phyloP scores from a whole-genome alignment of 2,888 invertebrate genomes.

The Rotaria macrura region DNA sequence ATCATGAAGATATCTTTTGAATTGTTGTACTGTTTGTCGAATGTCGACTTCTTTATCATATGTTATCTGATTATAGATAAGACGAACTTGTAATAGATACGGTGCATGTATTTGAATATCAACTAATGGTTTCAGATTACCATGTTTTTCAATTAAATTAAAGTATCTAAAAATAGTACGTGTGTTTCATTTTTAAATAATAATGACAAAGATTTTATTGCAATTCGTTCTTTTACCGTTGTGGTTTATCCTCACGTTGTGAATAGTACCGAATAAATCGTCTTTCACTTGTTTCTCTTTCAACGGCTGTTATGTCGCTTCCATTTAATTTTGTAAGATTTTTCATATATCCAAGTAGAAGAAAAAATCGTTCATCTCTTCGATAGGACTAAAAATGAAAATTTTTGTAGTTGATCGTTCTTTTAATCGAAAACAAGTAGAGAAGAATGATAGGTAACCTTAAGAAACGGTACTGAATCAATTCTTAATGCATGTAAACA shows the following conservation, averaged over 20 bases:
- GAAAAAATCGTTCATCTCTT: slow-evolving; percentile 74
- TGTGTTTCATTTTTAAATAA: too few species aligned
- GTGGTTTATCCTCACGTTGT: slow-evolving; percentile 59
- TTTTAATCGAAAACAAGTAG: neutral
- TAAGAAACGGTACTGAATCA: slow-evolving; percentile 61
- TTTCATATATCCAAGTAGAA: slow-evolving; percentile 75
- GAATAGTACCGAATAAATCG: slow-evolving; percentile 80
- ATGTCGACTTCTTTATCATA: slow-evolving; percentile 57
- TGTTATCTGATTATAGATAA: slow-evolving; percentile 57
- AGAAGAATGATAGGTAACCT: slow-evolving; percentile 41
- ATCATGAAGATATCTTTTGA: slow-evolving; percentile 43
- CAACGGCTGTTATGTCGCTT: slow-evolving; percentile 71
- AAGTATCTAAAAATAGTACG: slow-evolving; percentile 57
- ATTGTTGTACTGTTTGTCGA: slow-evolving; percentile 63
- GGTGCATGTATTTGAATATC: slow-evolving; percentile 63
- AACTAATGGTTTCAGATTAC: slow-evolving; percentile 76
- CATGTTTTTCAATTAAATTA: slow-evolving; percentile 72
- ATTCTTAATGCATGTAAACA: slow-evolving; percentile 71
- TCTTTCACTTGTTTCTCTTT: slow-evolving; percentile 79
- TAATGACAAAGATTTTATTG: too few species aligned
- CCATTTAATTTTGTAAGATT: slow-evolving; percentile 76
- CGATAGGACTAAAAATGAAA: slow-evolving; percentile 36
- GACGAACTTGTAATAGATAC: slow-evolving; percentile 55
- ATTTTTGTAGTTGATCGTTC: neutral
- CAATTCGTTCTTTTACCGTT: slow-evolving; percentile 56